Percentiles rank a stretch among this genome's conserved stretches.
phyloP scores from a whole-genome alignment of 1,140 invertebrate genomes.

The Macrobrachium rosenbergii region DNA sequence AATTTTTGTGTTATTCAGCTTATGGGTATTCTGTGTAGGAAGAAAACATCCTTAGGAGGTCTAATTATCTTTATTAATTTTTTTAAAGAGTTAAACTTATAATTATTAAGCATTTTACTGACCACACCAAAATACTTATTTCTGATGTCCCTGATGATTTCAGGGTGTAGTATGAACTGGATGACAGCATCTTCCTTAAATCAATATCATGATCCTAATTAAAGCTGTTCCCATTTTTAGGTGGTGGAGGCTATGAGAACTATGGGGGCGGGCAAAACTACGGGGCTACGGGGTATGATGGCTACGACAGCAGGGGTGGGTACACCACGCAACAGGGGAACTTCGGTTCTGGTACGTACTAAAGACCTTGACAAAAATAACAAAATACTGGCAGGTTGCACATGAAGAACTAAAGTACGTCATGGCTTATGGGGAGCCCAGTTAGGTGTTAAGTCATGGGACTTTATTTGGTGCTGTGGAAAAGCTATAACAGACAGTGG shows the following conservation, averaged over 20 bases:
- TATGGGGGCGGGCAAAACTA: constrained; percentile 37
- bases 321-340: constrained; percentile 49
- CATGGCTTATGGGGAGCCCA: constrained; percentile 52
- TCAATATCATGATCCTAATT: no score
- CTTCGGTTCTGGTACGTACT: constrained; percentile 60
- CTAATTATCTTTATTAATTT: no score
- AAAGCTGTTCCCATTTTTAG: constrained; percentile 29
- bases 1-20: no score
- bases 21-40: no score
- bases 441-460: constrained; percentile 28
- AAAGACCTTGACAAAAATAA: constrained; percentile 32
- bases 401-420: constrained; percentile 39
- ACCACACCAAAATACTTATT: no score
- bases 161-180: no score
- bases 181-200: no score
- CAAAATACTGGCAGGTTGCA: constrained; percentile 39
- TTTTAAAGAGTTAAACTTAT: no score
- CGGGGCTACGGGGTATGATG: constrained; percentile 38
- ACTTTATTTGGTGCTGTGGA: constrained; percentile 53
- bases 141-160: no score
- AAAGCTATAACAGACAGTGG: constrained; percentile 52
- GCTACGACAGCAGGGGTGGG: constrained; percentile 48
- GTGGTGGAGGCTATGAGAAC: constrained; percentile 29
- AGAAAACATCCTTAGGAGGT: no score
- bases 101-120: no score